Base-by-base conservation (phyloP, 2,888 invertebrate genomes). In the Elmis aenea region DNA sequence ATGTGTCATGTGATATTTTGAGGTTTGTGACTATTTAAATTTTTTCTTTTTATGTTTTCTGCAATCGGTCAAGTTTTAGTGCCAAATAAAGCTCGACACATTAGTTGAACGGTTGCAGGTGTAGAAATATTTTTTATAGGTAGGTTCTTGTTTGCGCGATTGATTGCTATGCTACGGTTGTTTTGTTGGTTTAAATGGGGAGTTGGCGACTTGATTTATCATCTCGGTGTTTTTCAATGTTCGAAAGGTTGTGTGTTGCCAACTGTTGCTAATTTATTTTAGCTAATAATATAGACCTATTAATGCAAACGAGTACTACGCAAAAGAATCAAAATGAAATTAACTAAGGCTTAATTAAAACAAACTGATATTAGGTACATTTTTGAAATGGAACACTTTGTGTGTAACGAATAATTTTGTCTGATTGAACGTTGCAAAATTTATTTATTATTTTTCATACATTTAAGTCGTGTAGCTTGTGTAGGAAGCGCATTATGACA, bases 1-100 rank as follows among this genome's bases (percentile, higher is more conserved):
- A 66, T 64, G 64, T 67, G 66, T 66, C 63, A 64, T 67, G 67
- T 67, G 67, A 67, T 67, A 67, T 67, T 66, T 67, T 67, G 63
- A 66, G 67, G 66, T 66, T 66, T 64, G 64, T 64, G 64, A 65
- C 54, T 36, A 35, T 33, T 38, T 41, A 23, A 24, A 28, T 38
- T 42, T 35, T 18, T 38, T 42, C 10, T 28, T 21, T 38, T 38
- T 42, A 13, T 16, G 31, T 37, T 33, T 21, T 34, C 34, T 34
- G 31, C 30, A 34, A 26, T 38, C 26, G 28, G 23, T 38, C 34
- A 35, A 42, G 32, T 32, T 27, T 25, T 27, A 34, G 42, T 42
- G 42, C 42, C 42, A 42, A 42, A 39, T 13, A 21, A 39, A 20
- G 34, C 34, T 34, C 26, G 25, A 13, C 21, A 30, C 26, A 32